Conservation (phyloP, 2,113 vertebrate genomes). For the Eulacestoma nigropectus region DNA sequence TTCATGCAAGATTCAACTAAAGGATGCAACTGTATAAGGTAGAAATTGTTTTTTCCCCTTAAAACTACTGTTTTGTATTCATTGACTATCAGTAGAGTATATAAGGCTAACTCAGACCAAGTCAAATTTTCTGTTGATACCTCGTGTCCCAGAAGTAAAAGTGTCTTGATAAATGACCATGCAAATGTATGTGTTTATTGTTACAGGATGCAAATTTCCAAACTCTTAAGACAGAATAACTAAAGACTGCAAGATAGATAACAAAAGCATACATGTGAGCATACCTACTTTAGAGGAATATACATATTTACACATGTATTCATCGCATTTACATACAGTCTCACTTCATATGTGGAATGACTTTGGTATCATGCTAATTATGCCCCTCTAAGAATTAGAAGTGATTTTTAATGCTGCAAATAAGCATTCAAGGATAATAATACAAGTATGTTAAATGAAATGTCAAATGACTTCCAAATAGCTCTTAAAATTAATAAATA, state of each 20-base stretch:
- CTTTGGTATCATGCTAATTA: slow-evolving; percentile 16
- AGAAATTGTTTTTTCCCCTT: neutral
- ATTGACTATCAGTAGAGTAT: neutral
- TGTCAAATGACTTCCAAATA: slow-evolving; percentile 77
- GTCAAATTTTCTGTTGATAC: neutral
- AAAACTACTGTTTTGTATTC: neutral
- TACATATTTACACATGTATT: neutral
- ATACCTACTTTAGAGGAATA: neutral
- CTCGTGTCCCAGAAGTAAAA: neutral
- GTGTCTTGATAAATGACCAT: neutral
- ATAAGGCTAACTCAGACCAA: neutral
- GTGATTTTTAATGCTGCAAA: slow-evolving; percentile 68
- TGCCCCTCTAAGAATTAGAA: slow-evolving; percentile 60
- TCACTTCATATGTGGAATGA: neutral
- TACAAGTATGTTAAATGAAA: slow-evolving; percentile 76
- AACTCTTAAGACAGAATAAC: neutral
- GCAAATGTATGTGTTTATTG: neutral
- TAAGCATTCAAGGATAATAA: slow-evolving; percentile 73
- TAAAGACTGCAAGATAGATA: neutral
- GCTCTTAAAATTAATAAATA: slow-evolving; percentile 77
- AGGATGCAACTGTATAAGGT: neutral
- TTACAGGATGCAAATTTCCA: neutral
- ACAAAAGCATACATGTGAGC: neutral
- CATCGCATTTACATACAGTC: neutral
- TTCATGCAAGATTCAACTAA: neutral